Evolutionary conservation across 1,140 invertebrate species (phyloP).

Genomic region (Camponotus vicinus): DNA sequence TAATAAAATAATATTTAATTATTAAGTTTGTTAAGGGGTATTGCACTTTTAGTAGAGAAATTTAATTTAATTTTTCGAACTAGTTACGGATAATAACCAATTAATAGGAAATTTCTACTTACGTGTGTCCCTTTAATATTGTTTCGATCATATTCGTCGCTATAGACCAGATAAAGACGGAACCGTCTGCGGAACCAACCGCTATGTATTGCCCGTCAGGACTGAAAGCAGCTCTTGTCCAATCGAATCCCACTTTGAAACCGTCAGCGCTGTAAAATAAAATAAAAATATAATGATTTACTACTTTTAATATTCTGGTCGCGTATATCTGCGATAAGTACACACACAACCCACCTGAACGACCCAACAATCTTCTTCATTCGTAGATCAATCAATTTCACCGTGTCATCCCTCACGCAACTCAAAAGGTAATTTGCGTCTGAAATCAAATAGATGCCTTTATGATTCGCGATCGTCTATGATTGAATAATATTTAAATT

Average conservation of each 20-base stretch:
- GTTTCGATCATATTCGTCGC: constrained; percentile 91
- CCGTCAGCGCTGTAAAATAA: constrained; percentile 92
- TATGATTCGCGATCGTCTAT: background rate
- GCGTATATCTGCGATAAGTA: background rate
- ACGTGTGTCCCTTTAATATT: constrained; percentile 96
- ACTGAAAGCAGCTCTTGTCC: constrained; percentile 96
- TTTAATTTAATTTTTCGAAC: background rate
- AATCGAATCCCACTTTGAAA: constrained; percentile 98
- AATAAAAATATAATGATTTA: constrained; percentile 2
- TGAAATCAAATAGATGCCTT: constrained; percentile 84
- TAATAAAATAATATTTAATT: constrained; percentile 1
- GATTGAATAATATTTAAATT: constrained; percentile 45
- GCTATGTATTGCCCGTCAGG: constrained; percentile 95
- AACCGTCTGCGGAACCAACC: constrained; percentile 96
- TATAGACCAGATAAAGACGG: constrained; percentile 97
- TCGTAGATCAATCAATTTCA: constrained; percentile 97
- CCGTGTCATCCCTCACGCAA: constrained; percentile 97
- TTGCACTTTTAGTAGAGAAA: background rate
- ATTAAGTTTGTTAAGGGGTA: background rate
- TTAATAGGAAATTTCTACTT: constrained; percentile 84
- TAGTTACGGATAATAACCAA: background rate
- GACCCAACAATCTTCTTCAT: constrained; percentile 96
- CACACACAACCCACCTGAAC: constrained; percentile 90
- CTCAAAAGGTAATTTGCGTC: constrained; percentile 96
- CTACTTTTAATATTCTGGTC: constrained; percentile 27